Conservation (phyloP, 2,888 invertebrate species). For the Cryptops parisi region DNA sequence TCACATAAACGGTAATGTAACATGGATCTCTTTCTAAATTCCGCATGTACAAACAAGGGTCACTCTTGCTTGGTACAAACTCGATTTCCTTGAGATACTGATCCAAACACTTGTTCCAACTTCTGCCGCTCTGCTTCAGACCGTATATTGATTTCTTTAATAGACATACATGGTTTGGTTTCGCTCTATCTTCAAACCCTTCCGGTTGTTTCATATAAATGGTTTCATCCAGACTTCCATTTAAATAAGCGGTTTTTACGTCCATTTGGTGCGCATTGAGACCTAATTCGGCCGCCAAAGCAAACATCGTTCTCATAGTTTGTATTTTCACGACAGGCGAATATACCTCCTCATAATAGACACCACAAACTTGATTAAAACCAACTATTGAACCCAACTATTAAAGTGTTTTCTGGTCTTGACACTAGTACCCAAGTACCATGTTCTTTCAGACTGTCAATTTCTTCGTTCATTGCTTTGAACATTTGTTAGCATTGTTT, state of each 20-base stretch:
- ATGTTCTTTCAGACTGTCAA: background rate
- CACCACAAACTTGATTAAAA: background rate
- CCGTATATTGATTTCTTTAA: constrained; percentile 1
- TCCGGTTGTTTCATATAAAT: background rate
- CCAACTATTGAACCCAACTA: background rate
- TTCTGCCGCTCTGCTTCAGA: background rate
- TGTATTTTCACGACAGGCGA: background rate
- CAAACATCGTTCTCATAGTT: background rate
- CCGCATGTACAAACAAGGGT: background rate
- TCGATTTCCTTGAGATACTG: background rate
- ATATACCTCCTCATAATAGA: background rate
- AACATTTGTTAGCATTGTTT: background rate
- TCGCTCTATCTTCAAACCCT: background rate
- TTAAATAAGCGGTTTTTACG: background rate
- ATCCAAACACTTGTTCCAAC: background rate
- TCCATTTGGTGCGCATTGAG: background rate
- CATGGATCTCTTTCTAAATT: background rate
- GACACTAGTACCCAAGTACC: background rate
- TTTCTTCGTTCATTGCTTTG: background rate
- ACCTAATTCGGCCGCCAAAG: background rate
- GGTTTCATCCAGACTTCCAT: background rate
- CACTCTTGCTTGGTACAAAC: background rate
- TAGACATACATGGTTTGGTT: background rate
- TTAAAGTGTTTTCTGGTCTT: background rate
- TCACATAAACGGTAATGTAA: background rate